Evolutionary conservation across 2,888 invertebrate genomes (phyloP).

Genomic region (Panzeria rudis): DNA sequence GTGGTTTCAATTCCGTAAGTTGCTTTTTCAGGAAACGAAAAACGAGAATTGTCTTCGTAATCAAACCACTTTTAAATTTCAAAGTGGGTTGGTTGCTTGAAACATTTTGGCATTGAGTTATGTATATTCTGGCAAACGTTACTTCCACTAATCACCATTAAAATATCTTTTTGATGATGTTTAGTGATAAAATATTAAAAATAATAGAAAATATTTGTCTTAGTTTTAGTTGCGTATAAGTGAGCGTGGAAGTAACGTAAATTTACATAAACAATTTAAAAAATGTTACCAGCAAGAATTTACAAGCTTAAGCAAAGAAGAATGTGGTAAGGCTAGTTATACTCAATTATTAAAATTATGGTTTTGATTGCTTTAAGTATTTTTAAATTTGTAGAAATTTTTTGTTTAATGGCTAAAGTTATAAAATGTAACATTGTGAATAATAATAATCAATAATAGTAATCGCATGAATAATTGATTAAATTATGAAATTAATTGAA

Average conservation of each 20-base stretch:
- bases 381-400: too few relatives aligned
- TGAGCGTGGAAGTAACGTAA: not conserved
- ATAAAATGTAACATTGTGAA: too few relatives aligned
- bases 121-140: not conserved
- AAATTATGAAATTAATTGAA: too few relatives aligned
- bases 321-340: not conserved
- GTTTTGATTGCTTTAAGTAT: too few relatives aligned
- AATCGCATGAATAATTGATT: too few relatives aligned
- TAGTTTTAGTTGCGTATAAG: not conserved
- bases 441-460: too few relatives aligned
- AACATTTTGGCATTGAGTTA: conserved; percentile 20
- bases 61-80: too few relatives aligned
- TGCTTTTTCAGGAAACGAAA: too few relatives aligned
- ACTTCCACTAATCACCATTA: not conserved
- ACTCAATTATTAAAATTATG: too few relatives aligned
- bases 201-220: conserved; percentile 13
- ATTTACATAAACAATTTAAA: conserved; percentile 39
- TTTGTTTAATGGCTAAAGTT: too few relatives aligned
- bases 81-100: conserved; percentile 1
- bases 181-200: conserved; percentile 46
- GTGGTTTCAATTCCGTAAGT: too few relatives aligned
- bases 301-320: not conserved
- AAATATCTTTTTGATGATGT: conserved; percentile 59
- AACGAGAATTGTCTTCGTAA: too few relatives aligned
- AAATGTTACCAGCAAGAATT: not conserved